A percentile compares a stretch with the other conserved stretches of the same genome.
Evolutionary conservation across 1,140 invertebrate genomes (phyloP).

Genomic region (Drosophila orena): DNA sequence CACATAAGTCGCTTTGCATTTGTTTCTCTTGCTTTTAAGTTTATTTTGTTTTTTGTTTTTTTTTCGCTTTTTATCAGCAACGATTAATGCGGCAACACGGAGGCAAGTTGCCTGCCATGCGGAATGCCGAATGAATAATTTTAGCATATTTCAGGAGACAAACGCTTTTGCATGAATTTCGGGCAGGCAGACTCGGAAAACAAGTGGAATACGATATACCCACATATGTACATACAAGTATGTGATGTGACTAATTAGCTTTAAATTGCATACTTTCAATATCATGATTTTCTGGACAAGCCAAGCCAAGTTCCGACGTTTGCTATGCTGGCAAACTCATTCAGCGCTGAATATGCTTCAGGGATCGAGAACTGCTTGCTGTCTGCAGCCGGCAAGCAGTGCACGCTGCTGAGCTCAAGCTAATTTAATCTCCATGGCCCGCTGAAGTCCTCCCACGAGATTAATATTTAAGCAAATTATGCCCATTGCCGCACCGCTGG

Average conservation of each 20-base stretch:
- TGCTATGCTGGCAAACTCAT: too few species aligned
- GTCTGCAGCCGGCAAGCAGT: slow-evolving; percentile 2
- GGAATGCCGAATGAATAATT: slow-evolving; percentile 14
- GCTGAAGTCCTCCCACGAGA: slow-evolving; percentile 32
- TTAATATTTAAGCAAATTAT: slow-evolving; percentile 57
- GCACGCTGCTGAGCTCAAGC: slow-evolving; percentile 35
- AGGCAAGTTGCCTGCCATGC: not conserved
- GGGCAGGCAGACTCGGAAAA: not conserved
- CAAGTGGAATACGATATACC: too few species aligned
- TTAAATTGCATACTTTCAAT: not conserved
- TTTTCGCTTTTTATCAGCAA: too few species aligned
- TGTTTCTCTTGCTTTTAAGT: not conserved
- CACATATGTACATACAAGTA: too few species aligned
- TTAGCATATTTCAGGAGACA: not conserved
- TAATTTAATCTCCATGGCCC: slow-evolving; percentile 34
- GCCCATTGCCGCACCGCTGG: slow-evolving; percentile 11
- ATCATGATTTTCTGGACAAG: too few species aligned
- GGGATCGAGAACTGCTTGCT: not conserved
- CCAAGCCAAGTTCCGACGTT: too few species aligned
- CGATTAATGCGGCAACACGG: slow-evolving; percentile 2
- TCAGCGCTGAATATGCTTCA: not conserved
- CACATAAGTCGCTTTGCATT: slow-evolving; percentile 47
- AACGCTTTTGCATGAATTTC: not conserved
- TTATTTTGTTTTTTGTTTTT: too few species aligned
- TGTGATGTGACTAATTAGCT: not conserved